Evolutionary conservation across 2,797 vertebrate species (phyloP), one percentile per base, ranked within the genome.

Genomic region (Onychomys leucogaster): DNA sequence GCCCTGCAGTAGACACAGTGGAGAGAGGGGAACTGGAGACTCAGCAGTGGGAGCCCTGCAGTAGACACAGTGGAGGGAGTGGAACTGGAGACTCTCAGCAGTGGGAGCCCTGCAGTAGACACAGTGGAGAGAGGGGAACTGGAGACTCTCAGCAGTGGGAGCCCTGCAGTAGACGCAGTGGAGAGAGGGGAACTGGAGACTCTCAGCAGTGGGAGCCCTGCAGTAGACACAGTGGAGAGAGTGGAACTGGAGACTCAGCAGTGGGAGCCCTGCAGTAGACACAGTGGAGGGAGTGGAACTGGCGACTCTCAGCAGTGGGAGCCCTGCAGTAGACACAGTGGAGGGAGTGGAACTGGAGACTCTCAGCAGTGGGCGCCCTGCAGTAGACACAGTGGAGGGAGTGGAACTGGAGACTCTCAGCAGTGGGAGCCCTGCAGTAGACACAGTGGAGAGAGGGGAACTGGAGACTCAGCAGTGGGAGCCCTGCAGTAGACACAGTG

Each of bases 1-100:
- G n/a, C n/a, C 34, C 67, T 71, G n/a, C 3, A 21, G n/a, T n/a
- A n/a, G n/a, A n/a, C 23, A 8, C 34, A 0, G 3, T 9, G 21
- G 23, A 81, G 34, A 57, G 21, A 57, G 78, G 6, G 14, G 80
- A 27, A 3, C 1, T 8, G 34, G 67, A 9, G 1, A 3, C 16
- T 71, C 67, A 37, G 17, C 34, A 71, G n/a, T 19, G 13, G n/a
- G n/a, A 37, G n/a, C n/a, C 34, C 67, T 71, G n/a, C 3, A 21
- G n/a, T 4, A 7, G 17, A 59, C 57, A 41, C 34, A 0, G 3
- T 9, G 21, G 23, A 81, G 34, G 57, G 21, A 57, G 78, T 6
- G 14, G 80, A 27, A 3, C 1, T 8, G 34, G 67, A 9, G 1
- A 1, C 16, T 71, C 67, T 71, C 34, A 37, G 17, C 34, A n/a